A percentile compares a stretch with the other conserved stretches of the same genome.
Evolutionary conservation across 2,113 vertebrate genomes (phyloP).

Genomic region (Coryphaenoides rupestris): DNA sequence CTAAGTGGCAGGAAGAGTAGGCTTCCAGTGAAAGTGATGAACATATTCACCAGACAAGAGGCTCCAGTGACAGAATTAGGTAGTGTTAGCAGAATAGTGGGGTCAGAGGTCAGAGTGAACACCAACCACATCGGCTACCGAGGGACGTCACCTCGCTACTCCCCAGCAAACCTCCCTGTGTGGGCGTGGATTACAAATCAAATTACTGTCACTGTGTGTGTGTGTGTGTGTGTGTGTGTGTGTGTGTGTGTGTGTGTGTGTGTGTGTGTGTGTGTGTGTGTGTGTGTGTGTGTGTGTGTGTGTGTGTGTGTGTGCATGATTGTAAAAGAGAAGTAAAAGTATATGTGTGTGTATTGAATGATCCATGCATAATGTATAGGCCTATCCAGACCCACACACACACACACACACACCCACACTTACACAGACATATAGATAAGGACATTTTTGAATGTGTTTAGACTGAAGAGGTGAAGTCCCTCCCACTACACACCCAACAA

Average conservation of each 20-base stretch:
- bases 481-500: not conserved
- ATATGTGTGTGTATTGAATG: no score
- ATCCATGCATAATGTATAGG: no score
- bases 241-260: not conserved
- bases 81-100: constrained; percentile 16
- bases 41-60: constrained; percentile 17
- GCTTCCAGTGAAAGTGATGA: constrained; percentile 20
- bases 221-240: not conserved
- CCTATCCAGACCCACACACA: not conserved
- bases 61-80: constrained; percentile 48
- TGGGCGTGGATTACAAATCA: constrained; percentile 31
- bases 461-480: no score
- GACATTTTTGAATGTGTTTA: no score
- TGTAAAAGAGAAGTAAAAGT: no score
- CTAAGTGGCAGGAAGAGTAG: not conserved
- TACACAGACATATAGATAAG: not conserved
- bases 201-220: constrained; percentile 30
- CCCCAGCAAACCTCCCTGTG: not conserved
- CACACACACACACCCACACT: not conserved
- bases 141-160: constrained; percentile 37
- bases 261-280: not conserved
- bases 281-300: not conserved
- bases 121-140: constrained; percentile 32
- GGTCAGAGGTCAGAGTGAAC: not conserved
- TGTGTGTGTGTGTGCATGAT: no score